phyloP scores from a whole-genome alignment of 2,797 vertebrate genomes.

The Uromys caudimaculatus region DNA sequence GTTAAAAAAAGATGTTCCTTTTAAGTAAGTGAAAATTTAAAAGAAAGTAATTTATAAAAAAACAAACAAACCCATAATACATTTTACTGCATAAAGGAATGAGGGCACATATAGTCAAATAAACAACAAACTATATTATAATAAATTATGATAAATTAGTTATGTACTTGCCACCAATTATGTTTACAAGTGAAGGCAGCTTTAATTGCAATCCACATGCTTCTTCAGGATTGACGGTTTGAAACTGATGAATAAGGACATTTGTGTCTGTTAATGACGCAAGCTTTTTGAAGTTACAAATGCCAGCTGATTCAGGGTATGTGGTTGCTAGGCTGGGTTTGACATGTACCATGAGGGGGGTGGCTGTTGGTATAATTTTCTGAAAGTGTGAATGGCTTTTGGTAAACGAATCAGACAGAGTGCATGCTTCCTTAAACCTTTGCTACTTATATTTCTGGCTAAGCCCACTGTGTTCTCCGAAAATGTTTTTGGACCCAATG shows the following conservation, averaged over 20 bases:
- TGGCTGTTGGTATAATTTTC: not conserved
- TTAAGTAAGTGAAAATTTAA: not conserved
- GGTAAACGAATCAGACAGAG: not conserved
- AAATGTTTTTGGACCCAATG: not conserved
- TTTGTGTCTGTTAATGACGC: too few relatives aligned
- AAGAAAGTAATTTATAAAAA: not conserved
- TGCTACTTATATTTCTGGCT: not conserved
- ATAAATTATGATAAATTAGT: not conserved
- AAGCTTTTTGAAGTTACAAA: not conserved
- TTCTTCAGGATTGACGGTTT: not conserved
- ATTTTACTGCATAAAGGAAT: not conserved
- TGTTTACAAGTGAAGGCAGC: not conserved
- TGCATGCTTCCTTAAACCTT: not conserved
- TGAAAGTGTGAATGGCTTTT: not conserved
- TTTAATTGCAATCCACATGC: not conserved
- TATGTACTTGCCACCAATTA: not conserved
- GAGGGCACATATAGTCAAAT: not conserved
- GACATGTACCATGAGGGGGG: fast-evolving
- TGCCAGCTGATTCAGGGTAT: fast-evolving
- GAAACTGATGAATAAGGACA: not conserved
- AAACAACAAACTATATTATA: not conserved
- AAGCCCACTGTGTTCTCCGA: not conserved
- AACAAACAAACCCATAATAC: not conserved
- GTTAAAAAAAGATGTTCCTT: not conserved
- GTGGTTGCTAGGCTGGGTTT: too few relatives aligned